phyloP scores from a whole-genome alignment of 2,888 invertebrate genomes.

The Plusia festucae region DNA sequence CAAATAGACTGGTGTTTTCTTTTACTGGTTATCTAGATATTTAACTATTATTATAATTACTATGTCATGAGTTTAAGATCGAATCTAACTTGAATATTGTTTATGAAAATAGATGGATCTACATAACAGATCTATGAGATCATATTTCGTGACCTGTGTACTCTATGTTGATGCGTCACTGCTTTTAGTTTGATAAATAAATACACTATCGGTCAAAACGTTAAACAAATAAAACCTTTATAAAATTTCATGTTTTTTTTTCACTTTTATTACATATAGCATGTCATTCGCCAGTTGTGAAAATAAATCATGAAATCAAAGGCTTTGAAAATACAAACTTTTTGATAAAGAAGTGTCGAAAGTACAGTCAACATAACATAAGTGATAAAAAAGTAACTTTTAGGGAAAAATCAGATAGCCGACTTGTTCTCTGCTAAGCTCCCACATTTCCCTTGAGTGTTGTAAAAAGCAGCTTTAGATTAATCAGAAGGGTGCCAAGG shows the following conservation, averaged over 20 bases:
- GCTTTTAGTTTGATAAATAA: not conserved
- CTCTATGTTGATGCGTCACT: not conserved
- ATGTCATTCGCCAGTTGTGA: too few relatives aligned
- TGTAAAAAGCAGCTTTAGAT: conserved; percentile 9
- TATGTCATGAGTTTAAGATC: too few relatives aligned
- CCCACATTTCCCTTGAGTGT: conserved; percentile 17
- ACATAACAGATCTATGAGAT: too few relatives aligned
- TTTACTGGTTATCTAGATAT: too few relatives aligned
- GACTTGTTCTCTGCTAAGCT: conserved; percentile 4
- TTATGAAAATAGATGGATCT: too few relatives aligned
- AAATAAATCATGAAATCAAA: too few relatives aligned
- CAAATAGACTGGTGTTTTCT: not conserved
- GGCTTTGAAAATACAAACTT: not conserved
- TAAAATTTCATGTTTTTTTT: too few relatives aligned
- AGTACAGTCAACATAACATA: not conserved
- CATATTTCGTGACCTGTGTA: not conserved
- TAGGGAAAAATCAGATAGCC: not conserved
- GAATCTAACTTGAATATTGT: too few relatives aligned
- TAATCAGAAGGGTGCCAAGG: conserved; percentile 4
- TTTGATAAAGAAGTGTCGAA: not conserved
- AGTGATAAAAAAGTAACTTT: not conserved
- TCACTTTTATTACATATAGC: too few relatives aligned
- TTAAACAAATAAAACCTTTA: too few relatives aligned
- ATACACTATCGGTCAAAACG: too few relatives aligned
- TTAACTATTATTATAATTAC: too few relatives aligned